Base-by-base conservation (phyloP, 2,888 invertebrate species). In the Drosophila stalkeri region DNA sequence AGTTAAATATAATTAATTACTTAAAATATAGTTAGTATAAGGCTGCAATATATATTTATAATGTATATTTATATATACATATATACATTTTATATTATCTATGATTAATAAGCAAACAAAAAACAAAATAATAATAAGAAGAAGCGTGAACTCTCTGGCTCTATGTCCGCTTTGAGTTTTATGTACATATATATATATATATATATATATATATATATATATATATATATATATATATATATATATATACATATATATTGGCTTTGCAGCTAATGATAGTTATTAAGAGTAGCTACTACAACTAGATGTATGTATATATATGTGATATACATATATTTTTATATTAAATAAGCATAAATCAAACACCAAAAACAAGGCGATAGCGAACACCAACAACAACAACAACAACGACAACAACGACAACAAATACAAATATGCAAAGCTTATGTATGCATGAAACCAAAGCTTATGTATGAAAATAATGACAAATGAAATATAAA, bases 381-480 rank as follows among this genome's bases (percentile, higher is more conserved):
- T 77, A 63, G 52, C 65, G 61, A 66, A 64, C 49, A 71, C 43
- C 37, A 68, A 72, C 52, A 62, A 44, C 51, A 73, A 67, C 63
- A 55, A 49, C 66, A 66, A 65, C 51, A 49, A 57, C 33, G 6
- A 37, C 37, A 64, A 72, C 52, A 59, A 47, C 51, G 69, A 70
- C 65, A 56, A 51, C 60, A 69, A 46, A 43, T 23, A 72, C 65
- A 57, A 31, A 31, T 60, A 31, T 63, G 51, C 49, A 61, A 49
- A 68, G 57, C 12, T 57, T 47, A 64, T 44, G 31, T 41, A 20
- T 37, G 31, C 7, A 39, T 14, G 20, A 46, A n/a, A 37, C 41
- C 55, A 57, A 44, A 44, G 72, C 75, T 20, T 39, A 39, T 39
- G 27, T 6, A 27, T 9, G 14, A 9, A 74, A 71, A 66, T 41